Percentiles rank a stretch among this genome's conserved stretches.
These are phyloP conservation scores for Nineta flava DNA, from an alignment of 2,888 invertebrate genomes.

Conservation along the genomic window DNA sequence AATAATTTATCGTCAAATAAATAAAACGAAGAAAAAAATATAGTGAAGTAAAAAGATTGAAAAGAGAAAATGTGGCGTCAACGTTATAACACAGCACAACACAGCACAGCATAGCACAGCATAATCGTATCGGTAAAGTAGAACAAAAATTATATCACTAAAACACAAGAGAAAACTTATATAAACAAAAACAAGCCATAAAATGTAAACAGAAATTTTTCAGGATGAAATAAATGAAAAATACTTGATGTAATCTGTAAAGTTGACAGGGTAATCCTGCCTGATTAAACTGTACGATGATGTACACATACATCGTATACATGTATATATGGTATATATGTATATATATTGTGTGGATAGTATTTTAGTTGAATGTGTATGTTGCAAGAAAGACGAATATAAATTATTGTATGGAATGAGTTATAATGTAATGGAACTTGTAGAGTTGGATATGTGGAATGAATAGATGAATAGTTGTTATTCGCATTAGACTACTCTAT, in stretches of 20 bases:
- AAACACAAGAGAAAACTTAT: not conserved
- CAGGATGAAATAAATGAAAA: constrained; percentile 22
- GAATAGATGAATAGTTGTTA: no score
- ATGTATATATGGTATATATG: not conserved
- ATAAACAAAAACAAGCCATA: not conserved
- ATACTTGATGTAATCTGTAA: constrained; percentile 31
- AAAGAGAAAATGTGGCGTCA: no score
- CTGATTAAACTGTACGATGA: constrained; percentile 27
- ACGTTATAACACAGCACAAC: no score
- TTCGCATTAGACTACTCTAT: no score
- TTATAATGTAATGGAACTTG: no score
- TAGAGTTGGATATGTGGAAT: no score
- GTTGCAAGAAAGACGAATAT: not conserved
- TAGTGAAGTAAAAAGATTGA: no score
- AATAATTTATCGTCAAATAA: no score
- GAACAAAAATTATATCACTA: no score
- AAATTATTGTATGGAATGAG: not conserved
- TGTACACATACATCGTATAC: not conserved
- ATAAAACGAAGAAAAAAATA: no score
- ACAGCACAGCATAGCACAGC: no score
- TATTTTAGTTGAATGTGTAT: not conserved
- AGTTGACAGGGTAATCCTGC: constrained; percentile 29
- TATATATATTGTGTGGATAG: not conserved
- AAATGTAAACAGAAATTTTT: constrained; percentile 4
- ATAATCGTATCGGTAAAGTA: no score